A percentile compares a stretch with the other conserved stretches of the same genome.
phyloP scores from a whole-genome alignment of 2,113 vertebrate genomes.

The Chauna torquata region DNA sequence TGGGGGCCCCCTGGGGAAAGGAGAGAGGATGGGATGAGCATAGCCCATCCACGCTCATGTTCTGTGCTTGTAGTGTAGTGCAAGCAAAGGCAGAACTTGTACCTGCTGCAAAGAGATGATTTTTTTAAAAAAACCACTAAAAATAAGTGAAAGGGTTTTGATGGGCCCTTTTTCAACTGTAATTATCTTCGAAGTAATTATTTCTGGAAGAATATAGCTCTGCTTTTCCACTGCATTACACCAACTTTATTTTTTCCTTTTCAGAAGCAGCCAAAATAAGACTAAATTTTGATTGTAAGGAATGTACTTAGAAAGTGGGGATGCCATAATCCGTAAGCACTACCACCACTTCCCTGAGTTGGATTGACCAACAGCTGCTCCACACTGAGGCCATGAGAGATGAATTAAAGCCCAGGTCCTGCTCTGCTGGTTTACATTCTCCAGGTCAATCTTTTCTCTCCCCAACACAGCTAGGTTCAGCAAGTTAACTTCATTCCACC shows the following conservation, averaged over 20 bases:
- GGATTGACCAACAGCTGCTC: background rate
- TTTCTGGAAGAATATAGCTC: conserved; percentile 16
- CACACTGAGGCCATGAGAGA: background rate
- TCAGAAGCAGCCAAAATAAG: background rate
- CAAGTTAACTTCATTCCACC: background rate
- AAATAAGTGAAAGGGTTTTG: background rate
- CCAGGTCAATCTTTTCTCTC: background rate
- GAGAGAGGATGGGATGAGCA: background rate
- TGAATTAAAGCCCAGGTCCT: background rate
- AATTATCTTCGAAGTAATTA: conserved; percentile 58
- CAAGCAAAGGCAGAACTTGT: background rate
- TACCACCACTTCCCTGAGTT: background rate
- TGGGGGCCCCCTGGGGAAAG: background rate
- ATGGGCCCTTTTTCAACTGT: background rate
- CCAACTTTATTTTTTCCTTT: background rate
- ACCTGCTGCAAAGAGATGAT: background rate
- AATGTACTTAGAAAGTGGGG: background rate
- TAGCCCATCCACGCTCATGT: background rate
- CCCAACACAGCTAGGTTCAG: background rate
- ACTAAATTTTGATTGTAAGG: background rate
- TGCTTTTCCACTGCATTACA: background rate
- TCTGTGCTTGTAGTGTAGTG: background rate
- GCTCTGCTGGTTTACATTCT: background rate
- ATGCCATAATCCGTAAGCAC: background rate
- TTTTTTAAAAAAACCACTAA: background rate